Percentiles rank a stretch among this genome's conserved stretches.
Evolutionary conservation across 2,113 vertebrate genomes (phyloP).

Genomic region (Osmerus eperlanus): DNA sequence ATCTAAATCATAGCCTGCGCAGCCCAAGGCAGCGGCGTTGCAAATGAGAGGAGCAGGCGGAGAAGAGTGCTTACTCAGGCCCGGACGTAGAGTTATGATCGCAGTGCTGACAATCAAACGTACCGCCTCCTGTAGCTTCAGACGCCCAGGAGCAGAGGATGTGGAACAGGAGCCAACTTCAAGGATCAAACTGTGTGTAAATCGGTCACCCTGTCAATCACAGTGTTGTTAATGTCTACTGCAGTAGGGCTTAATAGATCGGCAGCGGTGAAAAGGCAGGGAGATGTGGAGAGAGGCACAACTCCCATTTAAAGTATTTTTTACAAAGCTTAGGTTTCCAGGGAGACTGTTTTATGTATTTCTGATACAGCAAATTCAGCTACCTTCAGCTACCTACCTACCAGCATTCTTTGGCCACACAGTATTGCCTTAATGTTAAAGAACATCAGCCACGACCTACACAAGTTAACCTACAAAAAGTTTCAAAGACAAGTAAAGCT

Average conservation of each 20-base stretch:
- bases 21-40: conserved; percentile 25
- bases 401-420: too few relatives aligned
- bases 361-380: too few relatives aligned
- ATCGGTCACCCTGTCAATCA: conserved; percentile 13
- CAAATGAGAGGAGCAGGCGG: conserved; percentile 25
- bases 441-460: too few relatives aligned
- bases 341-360: too few relatives aligned
- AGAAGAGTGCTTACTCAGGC: conserved; percentile 43
- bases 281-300: conserved; percentile 2
- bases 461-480: too few relatives aligned
- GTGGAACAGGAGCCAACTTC: neutral
- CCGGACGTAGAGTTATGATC: conserved; percentile 31
- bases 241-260: neutral
- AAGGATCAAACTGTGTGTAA: conserved; percentile 6
- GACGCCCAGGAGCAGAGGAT: conserved; percentile 6
- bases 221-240: conserved; percentile 17
- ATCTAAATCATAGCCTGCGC: conserved; percentile 60
- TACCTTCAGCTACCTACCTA: too few relatives aligned
- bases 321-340: neutral
- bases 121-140: conserved; percentile 11
- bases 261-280: neutral
- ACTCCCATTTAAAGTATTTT: neutral
- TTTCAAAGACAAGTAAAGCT: neutral
- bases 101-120: conserved; percentile 20
- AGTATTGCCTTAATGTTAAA: too few relatives aligned